Conservation (phyloP, 1,140 invertebrate species). For the Drosophila athabasca region DNA sequence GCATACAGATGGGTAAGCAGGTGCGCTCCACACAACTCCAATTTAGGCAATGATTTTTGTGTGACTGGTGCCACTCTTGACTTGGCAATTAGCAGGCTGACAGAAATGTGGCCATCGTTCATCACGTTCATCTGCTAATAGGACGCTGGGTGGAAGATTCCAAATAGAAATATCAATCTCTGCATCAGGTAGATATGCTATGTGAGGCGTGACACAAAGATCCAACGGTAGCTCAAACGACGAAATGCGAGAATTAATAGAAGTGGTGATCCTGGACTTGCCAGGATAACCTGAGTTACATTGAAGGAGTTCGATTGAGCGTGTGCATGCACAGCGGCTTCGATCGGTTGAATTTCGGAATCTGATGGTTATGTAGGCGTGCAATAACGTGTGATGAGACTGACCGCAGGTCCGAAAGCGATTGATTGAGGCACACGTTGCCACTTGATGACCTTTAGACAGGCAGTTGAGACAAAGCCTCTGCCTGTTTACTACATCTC, state of each 20-base stretch:
- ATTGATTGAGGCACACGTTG: no score
- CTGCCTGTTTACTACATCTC: neutral
- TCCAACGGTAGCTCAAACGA: neutral
- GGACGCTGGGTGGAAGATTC: conserved; percentile 46
- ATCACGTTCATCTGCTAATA: conserved; percentile 52
- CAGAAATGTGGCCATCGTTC: neutral
- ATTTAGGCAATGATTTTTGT: no score
- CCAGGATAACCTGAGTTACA: no score
- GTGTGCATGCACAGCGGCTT: neutral
- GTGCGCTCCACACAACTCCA: no score
- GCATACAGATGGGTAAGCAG: neutral
- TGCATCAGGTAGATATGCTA: conserved; percentile 29
- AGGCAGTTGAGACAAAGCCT: neutral
- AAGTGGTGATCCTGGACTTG: no score
- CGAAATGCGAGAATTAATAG: no score
- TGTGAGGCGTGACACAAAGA: conserved; percentile 21
- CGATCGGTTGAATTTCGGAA: neutral
- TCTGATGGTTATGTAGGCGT: neutral
- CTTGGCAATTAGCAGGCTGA: no score
- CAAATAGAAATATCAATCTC: conserved; percentile 18
- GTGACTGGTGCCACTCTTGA: no score
- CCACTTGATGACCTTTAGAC: neutral
- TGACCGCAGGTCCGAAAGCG: neutral
- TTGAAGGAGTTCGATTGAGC: neutral
- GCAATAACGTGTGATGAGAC: neutral